These are phyloP conservation scores for Leiothrix lutea DNA, from an alignment of 2,113 vertebrate species.

Conservation along the genomic window DNA sequence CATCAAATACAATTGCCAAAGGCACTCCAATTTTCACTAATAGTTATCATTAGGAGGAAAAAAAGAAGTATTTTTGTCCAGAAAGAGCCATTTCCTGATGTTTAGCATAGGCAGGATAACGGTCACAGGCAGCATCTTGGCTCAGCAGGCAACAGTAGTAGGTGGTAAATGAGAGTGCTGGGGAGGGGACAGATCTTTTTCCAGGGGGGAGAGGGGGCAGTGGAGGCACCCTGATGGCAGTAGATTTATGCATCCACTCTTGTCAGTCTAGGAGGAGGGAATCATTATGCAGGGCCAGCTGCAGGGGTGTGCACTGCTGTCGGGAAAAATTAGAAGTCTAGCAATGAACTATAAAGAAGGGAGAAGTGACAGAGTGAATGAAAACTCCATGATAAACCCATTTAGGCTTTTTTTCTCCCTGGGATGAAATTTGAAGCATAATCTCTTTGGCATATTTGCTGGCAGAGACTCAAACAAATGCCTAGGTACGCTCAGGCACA, in stretches of 20 bases:
- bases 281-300: slow-evolving; percentile 62
- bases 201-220: background rate
- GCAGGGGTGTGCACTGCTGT: slow-evolving; percentile 51
- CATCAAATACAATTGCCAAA: background rate
- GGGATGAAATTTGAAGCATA: slow-evolving; percentile 8
- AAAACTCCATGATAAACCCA: slow-evolving; percentile 59
- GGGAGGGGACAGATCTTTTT: slow-evolving; percentile 34
- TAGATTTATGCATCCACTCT: slow-evolving; percentile 39
- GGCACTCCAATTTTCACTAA: slow-evolving; percentile 33
- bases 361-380: slow-evolving; percentile 41
- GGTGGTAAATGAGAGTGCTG: slow-evolving; percentile 59
- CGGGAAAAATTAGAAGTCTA: slow-evolving; percentile 60
- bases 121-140: slow-evolving; percentile 31
- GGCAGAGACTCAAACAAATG: background rate
- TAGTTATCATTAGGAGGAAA: slow-evolving; percentile 4
- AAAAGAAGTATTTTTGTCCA: background rate
- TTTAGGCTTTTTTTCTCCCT: slow-evolving; percentile 20
- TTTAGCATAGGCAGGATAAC: slow-evolving; percentile 11
- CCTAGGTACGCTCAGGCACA: background rate
- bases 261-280: slow-evolving; percentile 24
- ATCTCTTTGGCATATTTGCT: slow-evolving; percentile 36
- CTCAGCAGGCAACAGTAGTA: slow-evolving; percentile 2
- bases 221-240: slow-evolving; percentile 35
- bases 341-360: slow-evolving; percentile 43
- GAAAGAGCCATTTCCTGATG: slow-evolving; percentile 10